Conservation (phyloP, 1,140 invertebrate species). For the Cotesia vestalis region DNA sequence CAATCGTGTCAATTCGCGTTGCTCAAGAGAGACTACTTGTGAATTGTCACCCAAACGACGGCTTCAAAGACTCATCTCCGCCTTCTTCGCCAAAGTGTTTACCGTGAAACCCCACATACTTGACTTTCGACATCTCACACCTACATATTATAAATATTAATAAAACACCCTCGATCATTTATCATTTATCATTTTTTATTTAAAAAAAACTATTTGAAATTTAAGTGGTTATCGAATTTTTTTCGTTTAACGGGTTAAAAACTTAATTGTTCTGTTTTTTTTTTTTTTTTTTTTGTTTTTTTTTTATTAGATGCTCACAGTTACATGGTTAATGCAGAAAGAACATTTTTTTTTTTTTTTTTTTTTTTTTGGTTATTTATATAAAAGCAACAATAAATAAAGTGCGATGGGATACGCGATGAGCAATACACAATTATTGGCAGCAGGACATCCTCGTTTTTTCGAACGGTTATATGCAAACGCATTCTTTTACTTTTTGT, state of each 20-base stretch:
- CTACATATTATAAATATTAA: too few relatives aligned
- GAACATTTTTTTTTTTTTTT: not conserved
- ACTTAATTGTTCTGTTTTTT: slow-evolving; percentile 10
- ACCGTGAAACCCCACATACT: slow-evolving; percentile 15
- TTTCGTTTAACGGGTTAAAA: not conserved
- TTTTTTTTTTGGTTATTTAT: not conserved
- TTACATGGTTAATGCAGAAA: too few relatives aligned
- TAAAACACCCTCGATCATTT: too few relatives aligned
- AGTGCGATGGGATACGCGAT: slow-evolving; percentile 12
- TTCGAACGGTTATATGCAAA: slow-evolving; percentile 28
- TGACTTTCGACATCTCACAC: not conserved
- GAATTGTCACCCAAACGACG: too few relatives aligned
- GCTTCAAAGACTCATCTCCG: not conserved
- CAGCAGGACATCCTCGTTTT: slow-evolving; percentile 33
- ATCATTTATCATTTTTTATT: too few relatives aligned
- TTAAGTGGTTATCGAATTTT: too few relatives aligned
- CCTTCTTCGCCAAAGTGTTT: slow-evolving; percentile 15
- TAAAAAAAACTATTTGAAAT: too few relatives aligned
- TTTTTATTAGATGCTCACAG: too few relatives aligned
- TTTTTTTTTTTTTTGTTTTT: not conserved
- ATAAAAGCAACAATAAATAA: slow-evolving; percentile 26
- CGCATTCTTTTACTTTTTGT: slow-evolving; percentile 26
- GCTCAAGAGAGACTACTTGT: too few relatives aligned
- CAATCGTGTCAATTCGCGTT: too few relatives aligned
- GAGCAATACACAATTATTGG: slow-evolving; percentile 36